Evolutionary conservation across 2,888 invertebrate species (phyloP).

Genomic region (Macropis europaea): DNA sequence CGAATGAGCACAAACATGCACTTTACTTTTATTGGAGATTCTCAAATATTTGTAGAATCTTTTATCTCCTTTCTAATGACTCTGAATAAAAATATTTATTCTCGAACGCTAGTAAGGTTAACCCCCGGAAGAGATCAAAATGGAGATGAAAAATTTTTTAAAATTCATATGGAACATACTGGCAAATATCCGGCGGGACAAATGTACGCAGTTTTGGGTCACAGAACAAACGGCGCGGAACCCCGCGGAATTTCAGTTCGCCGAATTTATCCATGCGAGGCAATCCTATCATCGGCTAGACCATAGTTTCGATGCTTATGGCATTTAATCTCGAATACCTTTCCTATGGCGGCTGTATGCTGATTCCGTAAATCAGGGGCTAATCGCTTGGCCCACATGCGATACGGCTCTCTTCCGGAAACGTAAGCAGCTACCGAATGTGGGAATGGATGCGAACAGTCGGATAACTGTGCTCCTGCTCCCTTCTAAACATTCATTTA

Average conservation of each 20-base stretch:
- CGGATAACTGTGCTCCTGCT: not conserved
- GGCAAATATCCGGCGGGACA: too few species aligned
- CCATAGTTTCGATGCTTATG: conserved; percentile 44
- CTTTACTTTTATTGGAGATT: too few species aligned
- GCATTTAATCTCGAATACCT: conserved; percentile 47
- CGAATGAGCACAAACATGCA: too few species aligned
- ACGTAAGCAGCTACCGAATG: conserved; percentile 28
- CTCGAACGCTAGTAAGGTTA: not conserved
- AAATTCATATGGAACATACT: too few species aligned
- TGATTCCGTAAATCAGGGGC: conserved; percentile 53
- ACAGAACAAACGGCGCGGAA: too few species aligned
- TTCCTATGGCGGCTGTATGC: conserved; percentile 19
- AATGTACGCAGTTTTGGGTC: too few species aligned
- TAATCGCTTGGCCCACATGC: conserved; percentile 45
- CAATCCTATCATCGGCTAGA: conserved; percentile 28
- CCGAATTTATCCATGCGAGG: conserved; percentile 29
- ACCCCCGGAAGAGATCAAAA: not conserved
- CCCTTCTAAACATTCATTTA: not conserved
- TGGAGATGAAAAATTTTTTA: too few species aligned
- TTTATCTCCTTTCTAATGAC: too few species aligned
- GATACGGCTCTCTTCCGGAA: conserved; percentile 18
- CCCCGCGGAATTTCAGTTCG: conserved; percentile 8
- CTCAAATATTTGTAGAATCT: too few species aligned
- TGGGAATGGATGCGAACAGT: conserved; percentile 5
- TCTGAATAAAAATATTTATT: too few species aligned